Evolutionary conservation across 2,888 invertebrate species (phyloP), one percentile per base, ranked within the genome.

Genomic region (Lasioglossum oenotherae): DNA sequence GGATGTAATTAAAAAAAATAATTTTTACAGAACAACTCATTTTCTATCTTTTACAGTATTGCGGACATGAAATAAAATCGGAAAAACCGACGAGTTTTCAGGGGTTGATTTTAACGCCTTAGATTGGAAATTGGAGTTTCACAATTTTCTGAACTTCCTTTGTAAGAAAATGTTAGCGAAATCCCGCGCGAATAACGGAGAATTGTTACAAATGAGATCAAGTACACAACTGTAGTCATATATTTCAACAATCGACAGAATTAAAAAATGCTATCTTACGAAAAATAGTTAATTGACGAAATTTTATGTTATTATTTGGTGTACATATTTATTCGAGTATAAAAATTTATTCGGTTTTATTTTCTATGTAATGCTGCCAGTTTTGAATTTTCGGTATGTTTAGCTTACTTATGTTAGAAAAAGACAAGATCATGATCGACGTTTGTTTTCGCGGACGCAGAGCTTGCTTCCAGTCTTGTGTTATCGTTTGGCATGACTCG

Each of bases 361-460:
- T 16, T 64, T 16, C 64, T 16, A 31, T 31, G 31, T 64, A 16
- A 31, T 64, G 16, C 16, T 16, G 14, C 16, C 31, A 31, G 5
- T 64, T 64, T 2, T 31, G 6, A 2, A 31, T 31, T 64, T 64
- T 31, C 4, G 31, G 14, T 64, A 31, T 14, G 31, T 31, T 64
- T 31, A 64, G 31, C 64, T 64, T 35, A 35, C 35, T 35, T 35
- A 35, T 35, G 35, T 35, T 31, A 64, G 31, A 64, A 31, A 64
- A 19, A 64, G 31, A 31, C 64, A 64, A 64, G 64, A 64, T 31
- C 31, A 64, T 64, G 64, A 64, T 64, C 64, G 64, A 64, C 31
- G 31, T 64, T 64, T 64, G 64, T 64, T 64, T 64, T 64, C 5
- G 3, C 31, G 31, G 31, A 35, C 19, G 31, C 64, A 19, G 64